A percentile compares a stretch with the other conserved stretches of the same genome.
phyloP scores from a whole-genome alignment of 2,888 invertebrate species.

The Druceiella hillmani region DNA sequence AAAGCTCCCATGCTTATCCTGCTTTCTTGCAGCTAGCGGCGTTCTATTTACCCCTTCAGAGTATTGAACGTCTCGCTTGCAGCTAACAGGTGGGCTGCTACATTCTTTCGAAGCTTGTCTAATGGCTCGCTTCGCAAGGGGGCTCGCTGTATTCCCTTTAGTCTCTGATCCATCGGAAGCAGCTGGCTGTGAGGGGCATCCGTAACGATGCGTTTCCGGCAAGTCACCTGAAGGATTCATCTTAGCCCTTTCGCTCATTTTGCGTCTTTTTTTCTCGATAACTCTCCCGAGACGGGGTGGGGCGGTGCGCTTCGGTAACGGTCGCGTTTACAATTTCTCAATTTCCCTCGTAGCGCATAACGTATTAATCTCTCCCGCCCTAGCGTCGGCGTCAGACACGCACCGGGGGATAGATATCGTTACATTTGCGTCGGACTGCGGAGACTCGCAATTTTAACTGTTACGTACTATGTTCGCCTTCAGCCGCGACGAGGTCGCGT shows the following conservation, averaged over 20 bases:
- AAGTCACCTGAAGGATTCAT: conserved; percentile 37
- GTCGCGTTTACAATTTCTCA: too few relatives aligned
- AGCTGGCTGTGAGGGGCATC: too few relatives aligned
- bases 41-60: conserved; percentile 35
- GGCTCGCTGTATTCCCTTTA: too few relatives aligned
- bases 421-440: neutral
- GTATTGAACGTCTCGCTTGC: conserved; percentile 22
- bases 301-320: too few relatives aligned
- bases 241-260: conserved; percentile 15
- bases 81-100: conserved; percentile 40
- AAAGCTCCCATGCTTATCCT: conserved; percentile 26
- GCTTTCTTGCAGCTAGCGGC: conserved; percentile 34
- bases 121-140: conserved; percentile 15
- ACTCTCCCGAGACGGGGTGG: too few relatives aligned
- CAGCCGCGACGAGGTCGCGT: conserved; percentile 2
- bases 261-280: neutral
- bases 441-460: too few relatives aligned
- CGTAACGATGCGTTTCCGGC: conserved; percentile 39
- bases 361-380: too few relatives aligned
- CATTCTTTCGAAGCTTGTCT: conserved; percentile 29
- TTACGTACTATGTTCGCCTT: too few relatives aligned
- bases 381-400: too few relatives aligned
- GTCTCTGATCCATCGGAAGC: too few relatives aligned
- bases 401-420: too few relatives aligned
- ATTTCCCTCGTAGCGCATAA: too few relatives aligned